Evolutionary conservation across 2,113 vertebrate genomes (phyloP).

Genomic region (Saimiri boliviensis): DNA sequence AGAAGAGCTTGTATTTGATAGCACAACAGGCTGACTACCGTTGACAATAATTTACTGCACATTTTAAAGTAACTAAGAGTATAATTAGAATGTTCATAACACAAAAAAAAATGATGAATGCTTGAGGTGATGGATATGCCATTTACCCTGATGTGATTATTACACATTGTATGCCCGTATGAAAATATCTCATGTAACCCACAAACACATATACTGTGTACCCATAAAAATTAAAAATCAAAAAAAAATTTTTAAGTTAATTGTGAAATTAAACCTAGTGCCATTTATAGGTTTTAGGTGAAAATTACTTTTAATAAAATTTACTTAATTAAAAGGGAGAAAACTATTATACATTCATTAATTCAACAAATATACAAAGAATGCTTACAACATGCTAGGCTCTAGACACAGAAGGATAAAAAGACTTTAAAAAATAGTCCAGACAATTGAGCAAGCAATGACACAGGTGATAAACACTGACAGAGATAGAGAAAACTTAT

Average conservation of each 20-base stretch:
- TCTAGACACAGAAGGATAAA: background rate
- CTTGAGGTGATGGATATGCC: too few relatives aligned
- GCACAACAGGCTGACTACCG: too few relatives aligned
- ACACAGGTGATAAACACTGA: background rate
- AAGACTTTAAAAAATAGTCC: background rate
- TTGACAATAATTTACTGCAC: too few relatives aligned
- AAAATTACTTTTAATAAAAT: background rate
- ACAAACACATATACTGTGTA: too few relatives aligned
- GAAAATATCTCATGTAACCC: too few relatives aligned
- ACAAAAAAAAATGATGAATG: too few relatives aligned
- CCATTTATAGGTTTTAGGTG: background rate
- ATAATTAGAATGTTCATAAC: too few relatives aligned
- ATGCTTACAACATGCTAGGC: background rate
- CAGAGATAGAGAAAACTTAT: background rate
- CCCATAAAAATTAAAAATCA: too few relatives aligned
- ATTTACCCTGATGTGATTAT: too few relatives aligned
- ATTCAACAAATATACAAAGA: background rate
- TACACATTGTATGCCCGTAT: too few relatives aligned
- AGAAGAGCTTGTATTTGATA: too few relatives aligned
- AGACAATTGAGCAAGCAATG: background rate
- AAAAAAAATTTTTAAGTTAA: background rate
- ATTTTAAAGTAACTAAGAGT: too few relatives aligned
- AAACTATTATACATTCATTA: background rate
- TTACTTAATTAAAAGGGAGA: background rate
- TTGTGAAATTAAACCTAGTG: background rate